Base-by-base conservation (phyloP, 2,797 vertebrate species). In the Enteromius thamalakanensis region DNA sequence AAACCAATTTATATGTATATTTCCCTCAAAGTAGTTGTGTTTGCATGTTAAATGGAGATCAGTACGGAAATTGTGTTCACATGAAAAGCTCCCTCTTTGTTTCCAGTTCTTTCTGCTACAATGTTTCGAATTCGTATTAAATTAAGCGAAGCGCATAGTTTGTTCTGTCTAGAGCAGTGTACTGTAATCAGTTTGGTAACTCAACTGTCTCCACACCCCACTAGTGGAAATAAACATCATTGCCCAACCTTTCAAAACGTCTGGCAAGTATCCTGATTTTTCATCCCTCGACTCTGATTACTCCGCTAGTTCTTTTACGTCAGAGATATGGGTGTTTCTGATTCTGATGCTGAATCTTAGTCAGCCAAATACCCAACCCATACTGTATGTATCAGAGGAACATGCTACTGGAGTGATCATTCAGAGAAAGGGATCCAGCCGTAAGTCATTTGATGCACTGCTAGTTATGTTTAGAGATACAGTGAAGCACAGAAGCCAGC, bases 151-250 rank as follows among this genome's bases (percentile, higher is more conserved):
- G 9, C 11, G 9, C 29, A 19, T 14, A 6, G 32, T 65, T 81
- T 81, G 26, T 40, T 65, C 26, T 64, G 47, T 79, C 42, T 68
- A 55, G 64, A 55, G 6, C 15, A 29, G n/a, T 6, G 42, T 62
- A 60, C n/a, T 42, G 65, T 12, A 69, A 19, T 55, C 65, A 42
- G 40, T 78, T 32, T 29, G 40, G 58, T 64, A 47, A 64, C 58
- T 32, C 4, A 69, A 29, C 40, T 68, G 65, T 42, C 65, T 69
- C 64, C 64, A 79, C 62, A 79, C 76, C 45, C 76, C 45, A 32
- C 12, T 32, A 68, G 60, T 23, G 49, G 14, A 55, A 80, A 80
- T 7, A 34, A 68, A 55, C 49, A 69, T 55, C 49, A 80, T 70
- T 79, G 19, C 29, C 29, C 29, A 51, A 79, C 42, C 29, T n/a